Base-by-base conservation (phyloP, 2,113 vertebrate genomes). In the Platichthys stellatus region DNA sequence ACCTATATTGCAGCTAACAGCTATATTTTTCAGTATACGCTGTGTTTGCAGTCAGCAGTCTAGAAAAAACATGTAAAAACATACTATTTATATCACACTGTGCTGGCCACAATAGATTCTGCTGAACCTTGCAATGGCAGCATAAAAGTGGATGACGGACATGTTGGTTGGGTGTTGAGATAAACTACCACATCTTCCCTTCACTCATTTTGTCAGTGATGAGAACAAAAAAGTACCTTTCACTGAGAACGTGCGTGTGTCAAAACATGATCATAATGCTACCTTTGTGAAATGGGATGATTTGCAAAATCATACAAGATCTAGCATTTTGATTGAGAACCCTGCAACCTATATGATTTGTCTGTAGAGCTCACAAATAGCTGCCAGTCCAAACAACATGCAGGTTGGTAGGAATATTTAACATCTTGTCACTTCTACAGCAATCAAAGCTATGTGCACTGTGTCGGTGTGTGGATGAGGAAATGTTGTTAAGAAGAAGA, bases 351-450 rank as follows among this genome's bases (percentile, higher is more conserved):
- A 68, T 74, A 64, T 86, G 68, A 87, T 82, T 80, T 76, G 74
- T 83, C 77, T 86, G 80, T 28, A n/a, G 9, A 2, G 69, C 73
- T 78, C 58, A 73, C 58, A 86, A 84, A 86, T 81, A 81, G 72
- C 76, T 90, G 87, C 72, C 86, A 90, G 83, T 87, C 87, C 87
- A 74, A 81, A 53, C 38, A 67, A 60, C 72, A 78, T 15, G 13
- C 73, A 76, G 77, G 76, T 70, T 76, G 76, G 62, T 20, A 73
- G 62, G 78, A 80, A 76, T 80, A 64, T 67, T 43, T 79, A 84
- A 63, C 73, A 88, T 82, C 76, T 78, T 76, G 21, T 64, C 51
- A 17, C 23, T 60, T 72, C 31, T 77, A 75, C 78, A 54, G 69
- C 70, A 51, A 77, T 59, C 12, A 45, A 53, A 78, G 51, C 24